Evolutionary conservation across 2,888 invertebrate species (phyloP), one percentile per base, ranked within the genome.

Genomic region (Acleris holmiana): DNA sequence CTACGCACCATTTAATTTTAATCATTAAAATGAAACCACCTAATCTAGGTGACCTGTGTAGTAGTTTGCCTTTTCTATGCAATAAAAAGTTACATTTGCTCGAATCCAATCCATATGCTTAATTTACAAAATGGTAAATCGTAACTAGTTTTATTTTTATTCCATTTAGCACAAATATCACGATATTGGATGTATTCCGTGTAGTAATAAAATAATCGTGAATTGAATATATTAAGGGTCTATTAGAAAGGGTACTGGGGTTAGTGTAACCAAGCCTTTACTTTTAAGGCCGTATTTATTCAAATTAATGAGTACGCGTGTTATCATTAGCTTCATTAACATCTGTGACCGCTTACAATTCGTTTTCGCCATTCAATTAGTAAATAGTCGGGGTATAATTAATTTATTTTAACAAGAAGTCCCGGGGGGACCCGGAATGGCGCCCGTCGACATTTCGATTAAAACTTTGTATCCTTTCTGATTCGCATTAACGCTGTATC

Each of bases 331-430:
- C 68, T 70, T 65, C 49, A 60, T 65, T 65, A 65, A 60, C 63
- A 57, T 57, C 47, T 23, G 53, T n/a, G 57, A 57, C 63, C 51
- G 49, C 49, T 60, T 54, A 48, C 47, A 29, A 57, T 80, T 76
- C 75, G 82, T 77, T 76, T 73, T 74, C 76, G 71, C 77, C 77
- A 79, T 83, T 82, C 76, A 83, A 83, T 84, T 82, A 82, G 77
- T 77, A 73, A 77, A 73, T 79, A 79, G 79, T 82, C 78, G 35
- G 51, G 29, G 54, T 54, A 57, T 77, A 83, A 84, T 84, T 78
- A 80, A 85, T 83, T 83, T 77, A 80, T 79, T 79, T 82, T 76
- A 78, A 77, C 76, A 58, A 73, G 68, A 64, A 71, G 62, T 68
- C 77, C 79, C 72, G 66, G 67, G 73, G 73, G 76, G 78, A 71